Conservation (phyloP, 2,888 invertebrate species). For the Netelia melanura region DNA sequence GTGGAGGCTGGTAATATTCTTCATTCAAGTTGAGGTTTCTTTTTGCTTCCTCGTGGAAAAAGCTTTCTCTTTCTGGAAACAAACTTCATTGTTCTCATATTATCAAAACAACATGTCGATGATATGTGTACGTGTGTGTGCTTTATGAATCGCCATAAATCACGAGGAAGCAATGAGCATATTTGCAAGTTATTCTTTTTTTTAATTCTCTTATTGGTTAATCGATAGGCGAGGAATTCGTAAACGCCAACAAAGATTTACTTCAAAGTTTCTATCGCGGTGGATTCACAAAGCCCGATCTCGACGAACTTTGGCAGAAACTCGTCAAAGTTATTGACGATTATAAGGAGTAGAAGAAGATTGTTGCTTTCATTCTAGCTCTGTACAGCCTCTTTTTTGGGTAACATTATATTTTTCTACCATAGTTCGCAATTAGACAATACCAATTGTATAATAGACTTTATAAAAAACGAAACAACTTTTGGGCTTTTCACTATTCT, state of each 20-base stretch:
- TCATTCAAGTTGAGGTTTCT: not conserved
- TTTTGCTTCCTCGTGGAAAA: no score
- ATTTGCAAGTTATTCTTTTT: not conserved
- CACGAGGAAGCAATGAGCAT: not conserved
- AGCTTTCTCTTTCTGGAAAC: not conserved
- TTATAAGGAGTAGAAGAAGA: slow-evolving; percentile 42
- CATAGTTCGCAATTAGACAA: no score
- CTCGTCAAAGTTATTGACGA: slow-evolving; percentile 69
- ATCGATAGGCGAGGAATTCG: slow-evolving; percentile 72
- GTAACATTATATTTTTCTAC: no score
- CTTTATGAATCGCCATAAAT: not conserved
- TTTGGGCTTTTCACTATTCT: no score
- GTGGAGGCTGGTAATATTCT: slow-evolving; percentile 70
- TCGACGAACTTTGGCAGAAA: slow-evolving; percentile 71
- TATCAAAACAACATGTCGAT: no score
- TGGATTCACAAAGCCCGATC: slow-evolving; percentile 59
- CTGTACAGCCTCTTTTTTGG: no score
- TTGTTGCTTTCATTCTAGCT: no score
- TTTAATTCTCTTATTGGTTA: slow-evolving; percentile 12
- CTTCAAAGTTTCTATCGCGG: slow-evolving; percentile 71
- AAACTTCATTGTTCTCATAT: no score
- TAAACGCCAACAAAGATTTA: slow-evolving; percentile 65
- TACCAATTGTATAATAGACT: no score
- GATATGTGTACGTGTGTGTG: no score
- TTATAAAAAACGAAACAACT: no score